Conservation (phyloP, 2,113 vertebrate species). For the Pseudorhombus dupliciocellatus region DNA sequence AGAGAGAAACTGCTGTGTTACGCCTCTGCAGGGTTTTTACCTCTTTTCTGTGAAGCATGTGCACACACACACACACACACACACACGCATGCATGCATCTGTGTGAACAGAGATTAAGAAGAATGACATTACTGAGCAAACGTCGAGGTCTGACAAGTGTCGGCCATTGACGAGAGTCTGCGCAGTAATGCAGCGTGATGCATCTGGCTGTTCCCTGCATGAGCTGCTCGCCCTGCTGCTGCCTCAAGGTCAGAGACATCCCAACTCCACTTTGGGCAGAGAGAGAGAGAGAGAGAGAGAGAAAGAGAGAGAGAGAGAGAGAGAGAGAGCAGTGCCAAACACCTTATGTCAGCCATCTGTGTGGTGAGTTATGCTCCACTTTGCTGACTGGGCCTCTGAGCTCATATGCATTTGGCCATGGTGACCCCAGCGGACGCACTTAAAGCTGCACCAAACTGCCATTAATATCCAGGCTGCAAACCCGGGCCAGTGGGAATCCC, state of each 20-base stretch:
- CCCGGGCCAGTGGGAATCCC: conserved; percentile 17
- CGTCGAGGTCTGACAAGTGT: background rate
- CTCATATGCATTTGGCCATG: conserved; percentile 27
- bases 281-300: background rate
- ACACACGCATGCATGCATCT: background rate
- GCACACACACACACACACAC: background rate
- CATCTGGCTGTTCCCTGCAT: conserved; percentile 40
- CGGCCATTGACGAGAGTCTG: background rate
- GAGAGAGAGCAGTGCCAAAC: conserved; percentile 24
- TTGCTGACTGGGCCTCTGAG: conserved; percentile 49
- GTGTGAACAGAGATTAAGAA: conserved; percentile 23
- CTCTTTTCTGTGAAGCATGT: conserved; percentile 23
- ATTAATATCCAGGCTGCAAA: conserved; percentile 24
- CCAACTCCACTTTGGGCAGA: conserved; percentile 18
- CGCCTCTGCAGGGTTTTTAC: conserved; percentile 50
- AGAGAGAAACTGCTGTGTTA: conserved; percentile 59
- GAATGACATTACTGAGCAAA: conserved; percentile 40
- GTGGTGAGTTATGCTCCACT: conserved; percentile 32
- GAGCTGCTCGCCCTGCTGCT: conserved; percentile 45
- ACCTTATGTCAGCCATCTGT: conserved; percentile 57
- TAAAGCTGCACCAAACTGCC: conserved; percentile 36
- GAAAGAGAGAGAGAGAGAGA: background rate
- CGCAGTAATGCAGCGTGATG: conserved; percentile 38
- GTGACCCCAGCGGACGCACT: conserved; percentile 32
- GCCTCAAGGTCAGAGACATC: conserved; percentile 69